Evolutionary conservation across 2,797 vertebrate species (phyloP), one percentile per base, ranked within the genome.

Genomic region (Loris lydekkerianus): DNA sequence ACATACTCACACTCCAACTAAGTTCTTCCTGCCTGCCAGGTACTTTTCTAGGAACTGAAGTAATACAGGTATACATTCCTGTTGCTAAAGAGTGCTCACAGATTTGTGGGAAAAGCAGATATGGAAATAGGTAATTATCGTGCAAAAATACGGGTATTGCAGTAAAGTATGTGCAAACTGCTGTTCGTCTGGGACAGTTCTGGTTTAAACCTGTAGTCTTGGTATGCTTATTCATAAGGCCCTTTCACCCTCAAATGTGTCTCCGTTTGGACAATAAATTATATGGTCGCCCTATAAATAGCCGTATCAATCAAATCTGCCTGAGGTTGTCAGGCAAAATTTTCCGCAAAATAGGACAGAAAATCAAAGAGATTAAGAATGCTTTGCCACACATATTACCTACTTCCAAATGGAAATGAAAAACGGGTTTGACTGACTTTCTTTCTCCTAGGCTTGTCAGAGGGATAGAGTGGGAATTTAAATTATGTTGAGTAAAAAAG

Each of bases 321-420:
- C 81, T 90, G 34, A 88, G 27, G 37, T 80, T 93, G 69, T 87
- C 81, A 90, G 37, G 75, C 46, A 67, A 92, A 63, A 94, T 88
- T 90, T 96, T 88, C 31, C 65, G 78, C 37, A 94, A 78, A 88
- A 46, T 49, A 84, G 90, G 40, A 93, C 56, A 95, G 58, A 96
- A 88, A 92, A 94, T 77, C n/a, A 84, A 95, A 81, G 85, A 84
- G 21, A 89, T 77, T 97, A 96, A 81, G 34, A 83, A 85, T 88
- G 76, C 46, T 91, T 92, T 96, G 70, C 37, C 63, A 82, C 18
- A 49, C 3, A 2, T 65, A 4, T 69, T 69, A 69, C 46, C 63
- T 89, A n/a, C 10, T 37, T 76, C 69, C 72, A 78, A 46, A 94
- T 40, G 40, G 69, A 96, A 96, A 85, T 60, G 76, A 96, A 76